These are phyloP conservation scores for Eumeta japonica DNA, from an alignment of 1,140 invertebrate genomes.

Conservation along the genomic window DNA sequence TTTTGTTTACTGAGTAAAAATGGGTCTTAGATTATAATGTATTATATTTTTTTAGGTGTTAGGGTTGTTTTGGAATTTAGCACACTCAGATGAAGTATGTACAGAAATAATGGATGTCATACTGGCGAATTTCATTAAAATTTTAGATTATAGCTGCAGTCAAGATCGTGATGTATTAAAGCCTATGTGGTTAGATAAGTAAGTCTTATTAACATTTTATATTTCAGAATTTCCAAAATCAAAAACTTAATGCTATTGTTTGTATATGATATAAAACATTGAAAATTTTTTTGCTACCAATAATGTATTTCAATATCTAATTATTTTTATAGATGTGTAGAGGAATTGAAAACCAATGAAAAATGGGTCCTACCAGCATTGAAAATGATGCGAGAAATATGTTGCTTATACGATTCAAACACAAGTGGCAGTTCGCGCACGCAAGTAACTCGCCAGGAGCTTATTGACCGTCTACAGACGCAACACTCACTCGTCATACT, in stretches of 20 bases:
- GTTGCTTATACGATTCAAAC: constrained; percentile 86
- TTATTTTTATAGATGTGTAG: constrained; percentile 74
- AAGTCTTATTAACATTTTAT: constrained; percentile 13
- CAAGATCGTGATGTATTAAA: constrained; percentile 95
- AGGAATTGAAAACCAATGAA: constrained; percentile 86
- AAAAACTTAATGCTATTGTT: too few species aligned
- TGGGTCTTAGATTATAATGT: constrained; percentile 1
- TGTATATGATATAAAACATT: neutral
- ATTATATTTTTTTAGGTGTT: constrained; percentile 69
- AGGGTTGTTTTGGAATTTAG: constrained; percentile 94
- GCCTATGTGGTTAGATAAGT: constrained; percentile 89
- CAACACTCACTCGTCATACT: constrained; percentile 91
- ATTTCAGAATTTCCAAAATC: neutral
- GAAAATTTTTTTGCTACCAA: too few species aligned
- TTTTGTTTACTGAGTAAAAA: constrained; percentile 1
- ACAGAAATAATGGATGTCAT: constrained; percentile 98
- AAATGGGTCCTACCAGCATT: constrained; percentile 92
- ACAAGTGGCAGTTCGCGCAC: constrained; percentile 63
- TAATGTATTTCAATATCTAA: too few species aligned
- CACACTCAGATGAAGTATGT: constrained; percentile 92
- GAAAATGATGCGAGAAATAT: constrained; percentile 95
- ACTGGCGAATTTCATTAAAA: constrained; percentile 92
- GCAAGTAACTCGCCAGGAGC: constrained; percentile 61
- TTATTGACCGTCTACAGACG: constrained; percentile 89
- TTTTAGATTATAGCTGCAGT: constrained; percentile 96